These are phyloP conservation scores for Pangasius sanitwongsei DNA, from an alignment of 2,797 vertebrate genomes.

Conservation along the genomic window DNA sequence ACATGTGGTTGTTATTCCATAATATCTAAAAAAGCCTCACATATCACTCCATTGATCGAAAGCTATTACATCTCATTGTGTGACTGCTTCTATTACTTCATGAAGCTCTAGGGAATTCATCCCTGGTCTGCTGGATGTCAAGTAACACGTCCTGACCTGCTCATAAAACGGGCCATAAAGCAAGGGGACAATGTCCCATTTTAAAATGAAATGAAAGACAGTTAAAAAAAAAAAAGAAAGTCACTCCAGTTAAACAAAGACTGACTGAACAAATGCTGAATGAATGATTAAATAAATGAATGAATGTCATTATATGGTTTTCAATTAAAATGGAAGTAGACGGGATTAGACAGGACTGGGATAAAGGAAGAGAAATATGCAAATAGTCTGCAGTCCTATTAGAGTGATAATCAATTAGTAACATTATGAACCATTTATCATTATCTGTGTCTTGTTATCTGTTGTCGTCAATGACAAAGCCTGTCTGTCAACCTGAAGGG, in stretches of 20 bases:
- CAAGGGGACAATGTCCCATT: constrained; percentile 16
- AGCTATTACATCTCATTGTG: not conserved
- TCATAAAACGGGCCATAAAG: constrained; percentile 56
- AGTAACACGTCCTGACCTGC: constrained; percentile 37
- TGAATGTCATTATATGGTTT: not conserved
- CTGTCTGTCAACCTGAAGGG: constrained; percentile 35
- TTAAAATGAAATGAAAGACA: constrained; percentile 22
- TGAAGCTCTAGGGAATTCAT: constrained; percentile 44
- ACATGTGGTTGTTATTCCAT: not conserved
- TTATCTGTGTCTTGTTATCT: constrained; percentile 24
- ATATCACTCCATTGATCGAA: constrained; percentile 12
- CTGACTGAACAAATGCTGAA: not conserved
- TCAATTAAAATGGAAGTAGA: not conserved
- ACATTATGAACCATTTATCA: not conserved
- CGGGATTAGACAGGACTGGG: not conserved
- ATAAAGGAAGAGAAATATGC: not conserved
- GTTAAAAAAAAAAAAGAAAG: no score
- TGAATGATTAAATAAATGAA: not conserved
- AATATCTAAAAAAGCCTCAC: not conserved
- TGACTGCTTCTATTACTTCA: constrained; percentile 34
- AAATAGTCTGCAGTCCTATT: not conserved
- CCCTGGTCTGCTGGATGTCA: constrained; percentile 33
- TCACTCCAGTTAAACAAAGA: not conserved
- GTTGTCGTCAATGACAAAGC: constrained; percentile 30
- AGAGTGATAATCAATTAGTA: not conserved